Evolutionary conservation across 2,888 invertebrate species (phyloP).

Genomic region (Lucinisca nassula): DNA sequence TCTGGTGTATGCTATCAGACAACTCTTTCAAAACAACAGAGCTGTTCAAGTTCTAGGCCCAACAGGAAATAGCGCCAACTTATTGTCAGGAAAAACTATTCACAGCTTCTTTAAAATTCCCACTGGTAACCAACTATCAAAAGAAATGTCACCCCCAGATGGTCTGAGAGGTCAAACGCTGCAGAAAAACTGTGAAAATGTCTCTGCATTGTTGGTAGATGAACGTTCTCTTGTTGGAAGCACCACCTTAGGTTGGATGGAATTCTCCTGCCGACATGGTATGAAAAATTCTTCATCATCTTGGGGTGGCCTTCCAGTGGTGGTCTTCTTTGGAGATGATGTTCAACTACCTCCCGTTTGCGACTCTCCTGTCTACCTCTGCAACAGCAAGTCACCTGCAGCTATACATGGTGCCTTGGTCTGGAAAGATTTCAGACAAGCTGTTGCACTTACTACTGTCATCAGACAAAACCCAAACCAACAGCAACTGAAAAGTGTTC

Average conservation of each 20-base stretch:
- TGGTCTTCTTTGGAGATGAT: conserved; percentile 63
- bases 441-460: conserved; percentile 45
- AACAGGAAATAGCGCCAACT: conserved; percentile 70
- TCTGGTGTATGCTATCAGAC: conserved; percentile 52
- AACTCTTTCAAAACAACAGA: conserved; percentile 50
- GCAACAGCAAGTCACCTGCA: conserved; percentile 29
- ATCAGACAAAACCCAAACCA: conserved; percentile 43
- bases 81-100: conserved; percentile 63
- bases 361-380: conserved; percentile 57
- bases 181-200: conserved; percentile 54
- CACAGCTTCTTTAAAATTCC: conserved; percentile 70
- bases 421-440: conserved; percentile 59
- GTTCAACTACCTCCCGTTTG: conserved; percentile 57
- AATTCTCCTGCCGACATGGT: conserved; percentile 51
- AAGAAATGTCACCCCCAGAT: conserved; percentile 61
- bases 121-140: conserved; percentile 9
- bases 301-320: conserved; percentile 62
- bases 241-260: conserved; percentile 51
- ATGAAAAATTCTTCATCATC: conserved; percentile 21
- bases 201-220: conserved; percentile 68
- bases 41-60: conserved; percentile 69
- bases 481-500: not conserved
- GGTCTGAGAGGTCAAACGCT: conserved; percentile 49
- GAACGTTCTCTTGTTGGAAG: conserved; percentile 65
- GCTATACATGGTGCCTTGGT: conserved; percentile 61